Percentiles rank a stretch among this genome's conserved stretches.
These are phyloP conservation scores for Stenoptilia bipunctidactyla DNA, from an alignment of 2,888 invertebrate genomes.

Conservation along the genomic window DNA sequence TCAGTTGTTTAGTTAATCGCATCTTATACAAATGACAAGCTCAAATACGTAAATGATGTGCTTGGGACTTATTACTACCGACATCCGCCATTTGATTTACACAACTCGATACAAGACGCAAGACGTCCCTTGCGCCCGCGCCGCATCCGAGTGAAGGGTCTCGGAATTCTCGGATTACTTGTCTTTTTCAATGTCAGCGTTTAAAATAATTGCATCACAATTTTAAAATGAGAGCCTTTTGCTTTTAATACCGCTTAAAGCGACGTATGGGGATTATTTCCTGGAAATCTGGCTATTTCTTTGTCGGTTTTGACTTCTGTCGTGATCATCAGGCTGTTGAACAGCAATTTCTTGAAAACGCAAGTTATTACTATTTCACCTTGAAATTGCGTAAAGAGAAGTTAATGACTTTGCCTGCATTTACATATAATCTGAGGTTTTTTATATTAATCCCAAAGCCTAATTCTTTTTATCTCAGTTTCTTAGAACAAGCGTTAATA, in stretches of 20 bases:
- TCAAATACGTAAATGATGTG: no score
- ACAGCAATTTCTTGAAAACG: constrained; percentile 33
- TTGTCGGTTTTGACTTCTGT: constrained; percentile 24
- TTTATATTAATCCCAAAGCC: no score
- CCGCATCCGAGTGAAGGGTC: constrained; percentile 59
- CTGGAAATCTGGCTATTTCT: constrained; percentile 49
- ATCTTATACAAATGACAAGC: no score
- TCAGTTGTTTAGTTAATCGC: no score
- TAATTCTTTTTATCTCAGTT: no score
- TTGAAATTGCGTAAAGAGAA: no score
- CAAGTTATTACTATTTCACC: constrained; percentile 7
- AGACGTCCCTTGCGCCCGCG: neutral
- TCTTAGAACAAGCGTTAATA: no score
- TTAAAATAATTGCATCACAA: constrained; percentile 72
- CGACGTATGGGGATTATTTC: constrained; percentile 50
- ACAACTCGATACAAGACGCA: no score
- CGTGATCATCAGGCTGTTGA: neutral
- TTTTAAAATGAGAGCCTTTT: constrained; percentile 64
- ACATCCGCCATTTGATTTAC: no score
- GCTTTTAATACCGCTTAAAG: constrained; percentile 62
- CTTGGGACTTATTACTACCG: no score
- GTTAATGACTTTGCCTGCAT: no score
- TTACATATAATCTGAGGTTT: no score
- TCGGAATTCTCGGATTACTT: constrained; percentile 66
- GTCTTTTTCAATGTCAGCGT: constrained; percentile 70